Conservation (phyloP, 2,113 vertebrate genomes). For the Micronycteris hirsuta region DNA sequence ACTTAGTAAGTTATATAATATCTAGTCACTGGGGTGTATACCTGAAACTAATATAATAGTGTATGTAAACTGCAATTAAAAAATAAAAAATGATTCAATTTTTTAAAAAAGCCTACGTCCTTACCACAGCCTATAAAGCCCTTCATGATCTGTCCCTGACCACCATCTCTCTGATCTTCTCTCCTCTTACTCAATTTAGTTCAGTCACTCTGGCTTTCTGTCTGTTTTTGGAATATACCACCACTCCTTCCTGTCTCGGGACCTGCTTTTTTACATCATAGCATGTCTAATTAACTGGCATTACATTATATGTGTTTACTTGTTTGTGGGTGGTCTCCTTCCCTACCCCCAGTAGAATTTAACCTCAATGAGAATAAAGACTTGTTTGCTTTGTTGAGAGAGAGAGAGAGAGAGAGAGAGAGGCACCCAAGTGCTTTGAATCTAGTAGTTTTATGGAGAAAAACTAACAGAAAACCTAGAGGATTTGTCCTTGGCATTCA, state of each 20-base stretch:
- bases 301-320: neutral
- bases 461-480: neutral
- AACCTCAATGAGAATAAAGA: neutral
- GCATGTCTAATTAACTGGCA: neutral
- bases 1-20: neutral
- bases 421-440: neutral
- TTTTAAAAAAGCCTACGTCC: neutral
- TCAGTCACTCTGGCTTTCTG: neutral
- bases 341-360: neutral
- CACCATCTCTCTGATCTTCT: neutral
- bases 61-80: neutral
- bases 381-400: neutral
- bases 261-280: neutral
- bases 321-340: neutral
- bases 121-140: neutral
- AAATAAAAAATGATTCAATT: neutral
- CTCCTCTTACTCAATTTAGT: neutral
- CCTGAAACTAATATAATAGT: neutral
- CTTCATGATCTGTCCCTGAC: neutral
- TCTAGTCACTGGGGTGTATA: neutral
- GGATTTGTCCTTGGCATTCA: neutral
- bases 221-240: neutral
- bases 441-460: neutral
- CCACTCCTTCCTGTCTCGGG: neutral
- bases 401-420: neutral